Percentiles rank a stretch among this genome's conserved stretches.
Conservation (phyloP, 2,888 invertebrate species). For the Yponomeuta evonymella region DNA sequence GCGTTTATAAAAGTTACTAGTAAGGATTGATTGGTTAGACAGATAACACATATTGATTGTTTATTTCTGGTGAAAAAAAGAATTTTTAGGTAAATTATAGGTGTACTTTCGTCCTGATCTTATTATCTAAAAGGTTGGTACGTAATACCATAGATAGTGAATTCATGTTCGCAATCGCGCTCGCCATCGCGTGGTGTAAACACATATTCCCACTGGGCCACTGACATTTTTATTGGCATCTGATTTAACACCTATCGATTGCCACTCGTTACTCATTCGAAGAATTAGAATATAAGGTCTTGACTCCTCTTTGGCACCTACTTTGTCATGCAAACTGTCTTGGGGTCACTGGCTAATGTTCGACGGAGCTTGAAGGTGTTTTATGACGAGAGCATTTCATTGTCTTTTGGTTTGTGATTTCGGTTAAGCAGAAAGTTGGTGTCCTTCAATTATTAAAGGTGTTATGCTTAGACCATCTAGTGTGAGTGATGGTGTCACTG, state of each 20-base stretch:
- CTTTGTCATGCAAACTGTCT: constrained; percentile 5
- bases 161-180: not conserved
- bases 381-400: not conserved
- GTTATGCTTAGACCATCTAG: no score
- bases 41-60: no score
- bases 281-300: constrained; percentile 45
- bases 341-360: not conserved
- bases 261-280: constrained; percentile 50
- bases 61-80: no score
- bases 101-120: no score
- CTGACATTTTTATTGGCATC: constrained; percentile 72
- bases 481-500: no score
- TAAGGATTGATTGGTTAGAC: no score
- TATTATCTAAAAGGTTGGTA: no score
- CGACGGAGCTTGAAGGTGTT: not conserved
- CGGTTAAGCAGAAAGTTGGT: not conserved
- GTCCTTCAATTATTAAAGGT: not conserved
- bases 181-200: constrained; percentile 44
- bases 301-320: not conserved
- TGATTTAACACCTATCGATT: constrained; percentile 71
- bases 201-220: constrained; percentile 44
- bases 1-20: no score
- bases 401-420: not conserved
- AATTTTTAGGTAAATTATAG: no score
- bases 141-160: no score